Base-by-base conservation (phyloP, 1,140 invertebrate genomes). In the Leguminivora glycinivorella region DNA sequence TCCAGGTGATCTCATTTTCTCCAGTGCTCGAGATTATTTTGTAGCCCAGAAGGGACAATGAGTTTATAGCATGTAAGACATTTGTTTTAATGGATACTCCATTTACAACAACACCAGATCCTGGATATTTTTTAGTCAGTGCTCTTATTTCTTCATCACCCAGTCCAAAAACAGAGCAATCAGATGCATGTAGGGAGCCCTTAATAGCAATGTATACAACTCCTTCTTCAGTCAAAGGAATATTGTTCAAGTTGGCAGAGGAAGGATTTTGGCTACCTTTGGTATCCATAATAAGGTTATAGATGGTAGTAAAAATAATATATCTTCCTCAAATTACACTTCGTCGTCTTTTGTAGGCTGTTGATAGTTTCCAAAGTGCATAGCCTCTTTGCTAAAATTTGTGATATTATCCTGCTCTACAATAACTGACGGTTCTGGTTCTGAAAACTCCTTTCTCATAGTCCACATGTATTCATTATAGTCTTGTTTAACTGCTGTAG, bases 391-490 rank as follows among this genome's bases (percentile, higher is more conserved):
- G 67, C 92, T 93, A 72, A 93, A 93, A 76, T 94, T 94, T 56
- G 93, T 93, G 40, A 93, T 90, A 77, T 94, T 94, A 70, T 94
- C 93, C 76, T 93, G 91, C 67, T 93, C 93, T 66, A 93, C 93
- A 75, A 93, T 91, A 73, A 93, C 92, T 40, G 92, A 90, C 17
- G 94, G 94, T 85, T 97, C 96, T 56, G 96, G 96, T 82, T 97
- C 96, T 67, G 94, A 92, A 89, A 97, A 97, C 77, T 97, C 96
- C 90, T 96, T 96, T 93, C 96, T 95, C 95, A 97, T 96, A 88
- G 96, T 97, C 96, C 96, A 97, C 95, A 97, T 96, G 79, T 96
- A 96, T 82, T 96, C 96, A 93, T 96, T 96, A 83, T 96, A 96
- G 84, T 96, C 96, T 90, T 96, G 95, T 88, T 96, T 96, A 31